A percentile compares a stretch with the other conserved stretches of the same genome.
Evolutionary conservation across 2,888 invertebrate genomes (phyloP).

Genomic region (Drosophila parthenogenetica): DNA sequence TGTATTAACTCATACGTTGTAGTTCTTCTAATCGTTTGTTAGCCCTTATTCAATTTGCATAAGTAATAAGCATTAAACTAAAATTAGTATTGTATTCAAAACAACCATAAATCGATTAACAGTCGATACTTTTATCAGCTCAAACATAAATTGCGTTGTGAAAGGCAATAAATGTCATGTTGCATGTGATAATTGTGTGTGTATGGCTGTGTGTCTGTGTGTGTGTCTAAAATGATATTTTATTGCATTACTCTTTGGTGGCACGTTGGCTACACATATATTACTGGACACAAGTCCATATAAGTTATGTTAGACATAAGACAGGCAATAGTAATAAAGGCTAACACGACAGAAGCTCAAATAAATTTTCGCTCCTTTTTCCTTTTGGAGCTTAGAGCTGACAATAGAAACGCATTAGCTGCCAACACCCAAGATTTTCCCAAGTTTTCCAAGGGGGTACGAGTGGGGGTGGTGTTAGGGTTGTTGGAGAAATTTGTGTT

Average conservation of each 20-base stretch:
- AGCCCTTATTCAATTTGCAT: no score
- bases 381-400: slow-evolving; percentile 53
- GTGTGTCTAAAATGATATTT: slow-evolving; percentile 42
- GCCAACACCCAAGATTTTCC: slow-evolving; percentile 11
- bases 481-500: neutral
- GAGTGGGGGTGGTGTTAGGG: neutral
- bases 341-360: slow-evolving; percentile 53
- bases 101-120: neutral
- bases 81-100: neutral
- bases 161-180: slow-evolving; percentile 33
- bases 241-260: slow-evolving; percentile 35
- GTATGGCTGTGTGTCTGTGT: no score
- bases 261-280: slow-evolving; percentile 60
- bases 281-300: slow-evolving; percentile 61
- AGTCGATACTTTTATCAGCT: neutral
- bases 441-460: neutral
- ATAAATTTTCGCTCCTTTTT: slow-evolving; percentile 45
- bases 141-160: slow-evolving; percentile 25
- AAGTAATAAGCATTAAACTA: neutral
- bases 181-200: slow-evolving; percentile 29
- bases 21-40: no score
- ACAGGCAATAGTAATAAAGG: slow-evolving; percentile 75
- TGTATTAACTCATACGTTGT: no score
- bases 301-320: slow-evolving; percentile 63
- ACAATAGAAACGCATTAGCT: slow-evolving; percentile 78